These are phyloP conservation scores for Meloidogyne exigua DNA, from an alignment of 1,140 invertebrate genomes.

Conservation along the genomic window DNA sequence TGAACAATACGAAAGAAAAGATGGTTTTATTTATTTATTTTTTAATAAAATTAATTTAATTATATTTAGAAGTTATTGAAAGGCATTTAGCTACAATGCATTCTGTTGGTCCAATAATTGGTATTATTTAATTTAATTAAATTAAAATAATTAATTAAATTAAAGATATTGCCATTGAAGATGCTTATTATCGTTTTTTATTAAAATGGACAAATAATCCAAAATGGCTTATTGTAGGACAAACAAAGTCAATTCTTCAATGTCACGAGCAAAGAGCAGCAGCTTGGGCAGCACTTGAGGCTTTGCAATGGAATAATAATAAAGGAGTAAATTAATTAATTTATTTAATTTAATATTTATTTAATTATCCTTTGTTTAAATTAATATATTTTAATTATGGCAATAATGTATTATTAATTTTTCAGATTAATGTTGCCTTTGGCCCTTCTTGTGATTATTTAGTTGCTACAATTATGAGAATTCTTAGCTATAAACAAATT, in stretches of 20 bases:
- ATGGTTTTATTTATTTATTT: constrained; percentile 7
- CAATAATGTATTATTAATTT: too few relatives aligned
- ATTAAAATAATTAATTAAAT: background rate
- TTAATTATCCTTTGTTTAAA: too few relatives aligned
- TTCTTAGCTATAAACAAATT: constrained; percentile 44
- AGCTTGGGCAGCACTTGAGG: constrained; percentile 54
- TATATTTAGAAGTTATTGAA: constrained; percentile 22
- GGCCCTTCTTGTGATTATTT: constrained; percentile 54
- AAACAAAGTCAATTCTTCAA: constrained; percentile 39
- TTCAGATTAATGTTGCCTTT: constrained; percentile 51
- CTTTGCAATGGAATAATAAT: constrained; percentile 53
- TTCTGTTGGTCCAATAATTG: constrained; percentile 33
- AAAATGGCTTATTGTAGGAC: constrained; percentile 46
- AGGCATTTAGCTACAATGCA: constrained; percentile 44
- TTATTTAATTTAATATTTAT: too few relatives aligned
- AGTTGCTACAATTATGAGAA: constrained; percentile 51
- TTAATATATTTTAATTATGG: too few relatives aligned
- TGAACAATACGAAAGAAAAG: background rate
- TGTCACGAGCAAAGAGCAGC: constrained; percentile 52
- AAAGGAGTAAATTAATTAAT: constrained; percentile 28
- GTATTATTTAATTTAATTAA: background rate
- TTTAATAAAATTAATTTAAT: constrained; percentile 7
- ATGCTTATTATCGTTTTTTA: constrained; percentile 34
- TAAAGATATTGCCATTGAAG: constrained; percentile 3
- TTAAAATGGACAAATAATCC: constrained; percentile 25